Percentiles rank a stretch among this genome's conserved stretches.
Conservation (phyloP, 2,113 vertebrate species). For the Casuarius casuarius region DNA sequence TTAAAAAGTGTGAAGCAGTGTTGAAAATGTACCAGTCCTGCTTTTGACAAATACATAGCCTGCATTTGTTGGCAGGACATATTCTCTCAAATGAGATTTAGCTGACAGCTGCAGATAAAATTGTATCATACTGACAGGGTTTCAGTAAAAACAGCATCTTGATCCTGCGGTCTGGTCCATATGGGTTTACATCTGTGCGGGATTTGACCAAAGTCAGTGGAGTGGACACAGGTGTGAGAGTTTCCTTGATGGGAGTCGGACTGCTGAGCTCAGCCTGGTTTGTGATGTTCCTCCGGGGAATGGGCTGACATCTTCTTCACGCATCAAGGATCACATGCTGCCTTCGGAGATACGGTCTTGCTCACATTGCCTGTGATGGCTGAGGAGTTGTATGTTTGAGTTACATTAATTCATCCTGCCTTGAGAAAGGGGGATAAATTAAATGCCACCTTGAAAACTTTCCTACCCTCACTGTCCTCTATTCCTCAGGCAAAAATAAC, state of each 20-base stretch:
- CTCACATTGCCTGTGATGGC: neutral
- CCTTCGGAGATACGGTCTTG: neutral
- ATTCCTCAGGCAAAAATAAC: neutral
- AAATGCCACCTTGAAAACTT: neutral
- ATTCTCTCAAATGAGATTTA: neutral
- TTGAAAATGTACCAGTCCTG: neutral
- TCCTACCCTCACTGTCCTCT: neutral
- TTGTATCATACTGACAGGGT: neutral
- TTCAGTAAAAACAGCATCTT: neutral
- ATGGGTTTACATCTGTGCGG: neutral
- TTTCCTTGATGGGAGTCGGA: neutral
- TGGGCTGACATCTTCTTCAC: neutral
- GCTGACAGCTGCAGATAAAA: conserved; percentile 16
- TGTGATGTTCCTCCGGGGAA: neutral
- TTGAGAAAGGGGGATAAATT: neutral
- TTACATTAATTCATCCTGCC: neutral
- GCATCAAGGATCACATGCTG: accelerated
- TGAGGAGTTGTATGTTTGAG: neutral
- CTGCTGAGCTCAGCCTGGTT: neutral
- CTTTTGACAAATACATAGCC: neutral
- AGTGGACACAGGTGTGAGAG: neutral
- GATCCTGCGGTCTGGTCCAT: neutral
- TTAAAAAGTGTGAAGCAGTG: neutral
- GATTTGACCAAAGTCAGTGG: accelerated
- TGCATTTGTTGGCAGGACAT: neutral